phyloP scores from a whole-genome alignment of 2,888 invertebrate genomes.

The Philonicus albiceps region DNA sequence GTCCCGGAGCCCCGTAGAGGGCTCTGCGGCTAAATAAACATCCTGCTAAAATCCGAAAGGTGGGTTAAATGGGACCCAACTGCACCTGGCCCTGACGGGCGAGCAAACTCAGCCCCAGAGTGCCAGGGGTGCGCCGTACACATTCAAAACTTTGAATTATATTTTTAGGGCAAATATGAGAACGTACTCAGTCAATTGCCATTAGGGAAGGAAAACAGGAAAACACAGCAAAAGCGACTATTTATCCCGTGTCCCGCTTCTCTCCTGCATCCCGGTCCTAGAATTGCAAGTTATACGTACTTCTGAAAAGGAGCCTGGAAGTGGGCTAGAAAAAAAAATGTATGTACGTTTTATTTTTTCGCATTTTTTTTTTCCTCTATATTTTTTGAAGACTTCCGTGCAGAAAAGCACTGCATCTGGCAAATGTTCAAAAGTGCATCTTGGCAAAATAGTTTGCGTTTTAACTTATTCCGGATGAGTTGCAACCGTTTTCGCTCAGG shows the following conservation, averaged over 20 bases:
- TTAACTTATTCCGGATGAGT: slow-evolving; percentile 30
- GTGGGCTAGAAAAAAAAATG: neutral
- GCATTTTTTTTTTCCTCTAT: neutral
- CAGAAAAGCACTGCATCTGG: slow-evolving; percentile 2
- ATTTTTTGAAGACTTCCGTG: neutral
- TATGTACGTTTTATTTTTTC: neutral
- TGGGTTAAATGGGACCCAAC: neutral
- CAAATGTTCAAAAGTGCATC: slow-evolving; percentile 34
- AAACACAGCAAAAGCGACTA: slow-evolving; percentile 6
- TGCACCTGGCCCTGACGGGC: neutral
- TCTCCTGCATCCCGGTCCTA: neutral
- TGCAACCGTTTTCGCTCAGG: neutral
- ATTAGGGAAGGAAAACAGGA: slow-evolving; percentile 27
- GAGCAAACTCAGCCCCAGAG: neutral
- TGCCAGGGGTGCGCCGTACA: neutral
- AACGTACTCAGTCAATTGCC: slow-evolving; percentile 34
- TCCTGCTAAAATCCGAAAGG: neutral
- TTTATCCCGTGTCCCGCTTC: neutral
- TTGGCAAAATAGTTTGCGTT: slow-evolving; percentile 36
- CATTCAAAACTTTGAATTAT: neutral
- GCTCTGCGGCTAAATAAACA: slow-evolving; percentile 1
- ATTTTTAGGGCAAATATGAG: slow-evolving; percentile 34
- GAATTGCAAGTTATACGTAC: neutral
- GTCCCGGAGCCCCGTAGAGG: neutral
- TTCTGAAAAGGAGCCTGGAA: neutral